phyloP scores from a whole-genome alignment of 2,797 vertebrate species.

The Hydrophis major region DNA sequence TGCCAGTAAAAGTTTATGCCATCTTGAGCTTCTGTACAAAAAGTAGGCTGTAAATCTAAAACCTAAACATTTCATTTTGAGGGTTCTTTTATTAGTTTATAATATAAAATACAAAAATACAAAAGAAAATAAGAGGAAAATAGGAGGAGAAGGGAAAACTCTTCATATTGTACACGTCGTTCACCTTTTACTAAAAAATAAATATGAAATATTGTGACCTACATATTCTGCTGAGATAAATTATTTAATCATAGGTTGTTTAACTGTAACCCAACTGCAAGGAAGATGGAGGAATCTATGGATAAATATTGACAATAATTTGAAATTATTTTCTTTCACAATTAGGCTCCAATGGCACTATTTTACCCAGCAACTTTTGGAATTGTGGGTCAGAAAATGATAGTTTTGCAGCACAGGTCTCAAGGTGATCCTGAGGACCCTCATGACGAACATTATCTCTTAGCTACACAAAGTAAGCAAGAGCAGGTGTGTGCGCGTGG shows the following conservation, averaged over 20 bases:
- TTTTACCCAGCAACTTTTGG: constrained; percentile 97
- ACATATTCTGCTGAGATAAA: neutral
- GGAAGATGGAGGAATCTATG: neutral
- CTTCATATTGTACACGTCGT: neutral
- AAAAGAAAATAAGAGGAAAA: neutral
- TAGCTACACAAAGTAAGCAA: constrained; percentile 96
- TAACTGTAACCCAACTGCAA: neutral
- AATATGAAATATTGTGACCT: neutral
- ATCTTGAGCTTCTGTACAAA: neutral
- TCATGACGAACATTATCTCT: constrained; percentile 93
- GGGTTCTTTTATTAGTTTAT: neutral
- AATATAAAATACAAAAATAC: neutral
- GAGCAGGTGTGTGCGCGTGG: constrained; percentile 82
- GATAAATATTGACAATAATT: neutral
- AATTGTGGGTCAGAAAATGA: constrained; percentile 97
- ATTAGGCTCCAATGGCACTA: constrained; percentile 92
- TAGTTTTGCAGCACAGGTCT: constrained; percentile 86
- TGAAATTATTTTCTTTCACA: constrained; percentile 17
- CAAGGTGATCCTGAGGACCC: constrained; percentile 93
- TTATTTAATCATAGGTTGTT: neutral
- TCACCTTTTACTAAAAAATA: neutral
- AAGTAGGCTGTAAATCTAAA: neutral
- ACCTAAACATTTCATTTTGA: neutral
- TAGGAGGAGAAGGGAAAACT: neutral
- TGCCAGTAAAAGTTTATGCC: neutral